These are phyloP conservation scores for Atherix ibis DNA, from an alignment of 2,888 invertebrate genomes.

Conservation along the genomic window DNA sequence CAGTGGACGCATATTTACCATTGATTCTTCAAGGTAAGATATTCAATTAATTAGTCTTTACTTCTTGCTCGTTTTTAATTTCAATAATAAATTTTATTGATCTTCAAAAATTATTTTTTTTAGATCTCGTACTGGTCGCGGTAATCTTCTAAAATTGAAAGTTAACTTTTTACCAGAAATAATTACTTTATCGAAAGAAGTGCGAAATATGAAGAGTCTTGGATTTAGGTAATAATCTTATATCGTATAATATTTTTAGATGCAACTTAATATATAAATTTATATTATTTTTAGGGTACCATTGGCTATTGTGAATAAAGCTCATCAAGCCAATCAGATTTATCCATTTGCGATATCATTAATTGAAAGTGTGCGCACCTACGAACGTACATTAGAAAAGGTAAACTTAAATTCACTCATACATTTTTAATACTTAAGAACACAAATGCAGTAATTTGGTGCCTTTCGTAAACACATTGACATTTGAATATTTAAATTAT, in stretches of 20 bases:
- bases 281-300: constrained; percentile 54
- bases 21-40: constrained; percentile 51
- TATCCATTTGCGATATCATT: constrained; percentile 98
- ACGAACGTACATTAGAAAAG: constrained; percentile 93
- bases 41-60: background rate
- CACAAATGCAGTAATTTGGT: too few relatives aligned
- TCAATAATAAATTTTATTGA: background rate
- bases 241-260: background rate
- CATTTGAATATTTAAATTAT: too few relatives aligned
- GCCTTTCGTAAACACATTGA: too few relatives aligned
- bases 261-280: constrained; percentile 1
- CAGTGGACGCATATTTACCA: constrained; percentile 84
- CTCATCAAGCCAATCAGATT: constrained; percentile 94
- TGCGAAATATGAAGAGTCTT: constrained; percentile 85
- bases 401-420: constrained; percentile 37
- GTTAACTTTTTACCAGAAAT: constrained; percentile 97
- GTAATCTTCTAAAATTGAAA: constrained; percentile 73
- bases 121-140: constrained; percentile 51
- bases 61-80: too few relatives aligned
- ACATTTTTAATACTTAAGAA: background rate
- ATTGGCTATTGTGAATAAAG: constrained; percentile 94
- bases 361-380: constrained; percentile 93
- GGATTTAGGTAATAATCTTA: constrained; percentile 50
- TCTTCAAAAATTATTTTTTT: background rate
- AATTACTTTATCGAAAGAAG: constrained; percentile 96